Conservation (phyloP, 1,140 invertebrate species). For the Polypedilum vanderplanki region DNA sequence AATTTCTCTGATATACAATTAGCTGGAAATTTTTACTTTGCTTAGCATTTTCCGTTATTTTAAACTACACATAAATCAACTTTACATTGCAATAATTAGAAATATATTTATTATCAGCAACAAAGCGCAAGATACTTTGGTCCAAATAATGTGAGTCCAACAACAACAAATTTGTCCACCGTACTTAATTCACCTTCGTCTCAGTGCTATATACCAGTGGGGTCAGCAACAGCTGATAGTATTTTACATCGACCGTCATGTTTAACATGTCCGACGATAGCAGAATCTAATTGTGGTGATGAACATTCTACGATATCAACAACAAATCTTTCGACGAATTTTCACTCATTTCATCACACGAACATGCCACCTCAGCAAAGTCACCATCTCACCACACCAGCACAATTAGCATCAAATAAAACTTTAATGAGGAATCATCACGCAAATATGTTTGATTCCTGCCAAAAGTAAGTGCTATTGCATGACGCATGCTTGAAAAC, state of each 20-base stretch:
- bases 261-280: constrained; percentile 43
- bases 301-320: neutral
- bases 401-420: constrained; percentile 19
- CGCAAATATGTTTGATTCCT: constrained; percentile 23
- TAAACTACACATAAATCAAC: neutral
- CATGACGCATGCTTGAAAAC: too few relatives aligned
- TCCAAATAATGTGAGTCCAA: constrained; percentile 39
- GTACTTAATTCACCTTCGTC: neutral
- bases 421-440: constrained; percentile 25
- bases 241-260: constrained; percentile 40
- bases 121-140: constrained; percentile 46
- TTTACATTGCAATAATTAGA: constrained; percentile 25
- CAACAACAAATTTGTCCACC: constrained; percentile 36
- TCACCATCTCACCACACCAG: neutral
- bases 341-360: constrained; percentile 14
- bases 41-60: neutral
- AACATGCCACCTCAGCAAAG: constrained; percentile 1
- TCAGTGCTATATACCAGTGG: neutral
- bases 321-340: neutral
- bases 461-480: constrained; percentile 21
- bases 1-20: constrained; percentile 28
- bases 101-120: constrained; percentile 38
- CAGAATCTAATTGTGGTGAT: constrained; percentile 38
- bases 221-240: constrained; percentile 35
- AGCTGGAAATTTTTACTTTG: neutral